A percentile compares a stretch with the other conserved stretches of the same genome.
phyloP scores from a whole-genome alignment of 2,888 invertebrate species.

The Rhamnusium bicolor region DNA sequence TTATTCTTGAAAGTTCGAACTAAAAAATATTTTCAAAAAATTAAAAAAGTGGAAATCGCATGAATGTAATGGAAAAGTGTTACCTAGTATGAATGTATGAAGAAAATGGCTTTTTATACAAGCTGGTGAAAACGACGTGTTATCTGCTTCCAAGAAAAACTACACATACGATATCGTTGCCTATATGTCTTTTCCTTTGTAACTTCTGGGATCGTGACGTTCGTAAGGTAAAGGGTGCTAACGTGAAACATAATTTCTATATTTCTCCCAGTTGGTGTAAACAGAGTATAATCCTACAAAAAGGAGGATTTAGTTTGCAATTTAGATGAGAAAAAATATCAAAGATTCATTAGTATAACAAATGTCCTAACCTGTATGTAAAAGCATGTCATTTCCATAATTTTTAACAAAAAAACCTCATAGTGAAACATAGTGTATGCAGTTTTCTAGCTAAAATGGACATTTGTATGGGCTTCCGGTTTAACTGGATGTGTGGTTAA shows the following conservation, averaged over 20 bases:
- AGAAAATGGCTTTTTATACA: conserved; percentile 96
- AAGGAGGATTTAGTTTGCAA: neutral
- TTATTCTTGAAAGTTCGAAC: conserved; percentile 91
- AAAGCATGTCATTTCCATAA: no score
- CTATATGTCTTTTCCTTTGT: conserved; percentile 93
- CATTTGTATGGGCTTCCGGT: no score
- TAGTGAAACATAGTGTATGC: neutral
- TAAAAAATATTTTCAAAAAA: conserved; percentile 62
- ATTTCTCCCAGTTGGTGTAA: conserved; percentile 93
- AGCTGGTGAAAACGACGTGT: conserved; percentile 92
- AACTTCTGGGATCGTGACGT: conserved; percentile 94
- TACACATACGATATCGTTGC: conserved; percentile 95
- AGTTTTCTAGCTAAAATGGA: no score
- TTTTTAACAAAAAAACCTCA: no score
- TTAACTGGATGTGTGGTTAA: no score
- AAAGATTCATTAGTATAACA: no score
- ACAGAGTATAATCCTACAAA: conserved; percentile 86
- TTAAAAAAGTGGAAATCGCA: conserved; percentile 18
- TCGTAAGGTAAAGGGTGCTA: conserved; percentile 93
- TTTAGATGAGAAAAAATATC: neutral
- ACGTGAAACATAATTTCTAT: conserved; percentile 98
- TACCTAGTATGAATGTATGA: conserved; percentile 91
- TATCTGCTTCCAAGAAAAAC: conserved; percentile 95
- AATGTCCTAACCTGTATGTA: no score
- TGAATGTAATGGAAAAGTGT: conserved; percentile 55